Evolutionary conservation across 1,140 invertebrate genomes (phyloP).

Genomic region (Drosophila persimilis): DNA sequence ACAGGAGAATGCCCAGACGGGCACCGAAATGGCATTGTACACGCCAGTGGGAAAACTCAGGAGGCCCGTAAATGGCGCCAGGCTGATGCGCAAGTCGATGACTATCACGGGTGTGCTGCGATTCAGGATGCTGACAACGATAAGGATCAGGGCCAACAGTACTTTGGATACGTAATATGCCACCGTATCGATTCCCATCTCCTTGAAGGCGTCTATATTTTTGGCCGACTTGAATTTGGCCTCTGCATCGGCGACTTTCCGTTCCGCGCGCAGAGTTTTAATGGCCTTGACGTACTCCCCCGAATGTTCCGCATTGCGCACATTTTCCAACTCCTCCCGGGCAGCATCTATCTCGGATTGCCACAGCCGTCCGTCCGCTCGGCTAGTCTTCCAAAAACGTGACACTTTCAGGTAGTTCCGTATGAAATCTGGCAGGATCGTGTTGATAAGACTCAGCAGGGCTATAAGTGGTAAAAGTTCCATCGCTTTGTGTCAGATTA

Average conservation of each 20-base stretch:
- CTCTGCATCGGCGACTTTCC: constrained; percentile 53
- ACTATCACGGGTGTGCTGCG: constrained; percentile 65
- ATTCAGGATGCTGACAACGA: constrained; percentile 63
- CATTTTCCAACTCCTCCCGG: constrained; percentile 50
- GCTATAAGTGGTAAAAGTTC: constrained; percentile 59
- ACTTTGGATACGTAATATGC: constrained; percentile 60
- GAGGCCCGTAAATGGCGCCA: constrained; percentile 62
- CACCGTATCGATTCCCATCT: constrained; percentile 57
- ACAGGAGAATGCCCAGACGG: constrained; percentile 72
- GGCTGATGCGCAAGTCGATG: constrained; percentile 60
- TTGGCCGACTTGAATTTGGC: constrained; percentile 42
- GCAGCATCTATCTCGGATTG: constrained; percentile 51
- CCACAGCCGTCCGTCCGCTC: constrained; percentile 11
- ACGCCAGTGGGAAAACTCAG: constrained; percentile 77
- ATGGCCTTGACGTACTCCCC: constrained; percentile 69
- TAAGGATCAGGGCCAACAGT: constrained; percentile 52
- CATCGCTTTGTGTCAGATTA: constrained; percentile 51
- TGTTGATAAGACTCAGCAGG: constrained; percentile 66
- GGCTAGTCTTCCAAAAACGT: constrained; percentile 44
- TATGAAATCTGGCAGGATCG: constrained; percentile 67
- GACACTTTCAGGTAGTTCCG: constrained; percentile 69
- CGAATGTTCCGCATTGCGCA: constrained; percentile 40
- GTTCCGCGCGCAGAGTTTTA: constrained; percentile 74
- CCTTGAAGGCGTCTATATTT: constrained; percentile 44
- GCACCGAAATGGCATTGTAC: constrained; percentile 72